Evolutionary conservation across 2,888 invertebrate species (phyloP).

Genomic region (Choristoneura rosaceana): DNA sequence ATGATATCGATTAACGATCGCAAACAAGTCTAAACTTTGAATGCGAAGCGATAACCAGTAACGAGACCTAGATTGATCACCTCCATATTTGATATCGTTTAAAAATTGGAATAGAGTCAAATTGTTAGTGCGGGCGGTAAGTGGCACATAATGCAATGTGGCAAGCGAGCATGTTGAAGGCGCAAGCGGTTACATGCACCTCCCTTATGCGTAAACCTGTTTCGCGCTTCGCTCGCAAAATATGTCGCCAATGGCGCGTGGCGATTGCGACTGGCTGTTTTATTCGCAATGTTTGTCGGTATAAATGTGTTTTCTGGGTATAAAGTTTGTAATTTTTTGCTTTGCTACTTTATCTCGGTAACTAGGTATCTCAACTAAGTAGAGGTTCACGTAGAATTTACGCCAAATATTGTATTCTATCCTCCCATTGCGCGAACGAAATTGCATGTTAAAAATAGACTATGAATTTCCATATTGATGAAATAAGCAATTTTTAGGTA

Average conservation of each 20-base stretch:
- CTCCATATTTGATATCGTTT: conserved; percentile 42
- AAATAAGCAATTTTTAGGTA: not conserved
- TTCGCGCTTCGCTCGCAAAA: conserved; percentile 74
- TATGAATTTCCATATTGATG: not conserved
- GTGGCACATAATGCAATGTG: conserved; percentile 69
- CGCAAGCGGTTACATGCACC: conserved; percentile 62
- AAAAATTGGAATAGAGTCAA: conserved; percentile 50
- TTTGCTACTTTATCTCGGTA: conserved; percentile 16
- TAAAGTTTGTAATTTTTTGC: conserved; percentile 37
- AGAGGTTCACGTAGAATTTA: not conserved
- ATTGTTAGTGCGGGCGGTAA: conserved; percentile 60
- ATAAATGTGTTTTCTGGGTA: conserved; percentile 36
- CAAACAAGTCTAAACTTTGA: conserved; percentile 23
- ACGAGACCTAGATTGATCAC: conserved; percentile 38
- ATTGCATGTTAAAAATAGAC: not conserved
- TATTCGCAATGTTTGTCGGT: conserved; percentile 41
- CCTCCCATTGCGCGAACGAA: not conserved
- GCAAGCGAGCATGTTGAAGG: conserved; percentile 66
- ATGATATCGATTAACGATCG: conserved; percentile 14
- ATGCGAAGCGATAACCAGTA: conserved; percentile 26
- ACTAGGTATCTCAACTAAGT: no score
- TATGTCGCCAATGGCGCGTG: conserved; percentile 78
- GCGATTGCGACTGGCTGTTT: conserved; percentile 57
- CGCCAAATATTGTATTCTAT: not conserved
- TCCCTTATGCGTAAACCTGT: conserved; percentile 73